A percentile compares a stretch with the other conserved stretches of the same genome.
Conservation (phyloP, 2,797 vertebrate species). For the Petrocephalus schoutedeni region DNA sequence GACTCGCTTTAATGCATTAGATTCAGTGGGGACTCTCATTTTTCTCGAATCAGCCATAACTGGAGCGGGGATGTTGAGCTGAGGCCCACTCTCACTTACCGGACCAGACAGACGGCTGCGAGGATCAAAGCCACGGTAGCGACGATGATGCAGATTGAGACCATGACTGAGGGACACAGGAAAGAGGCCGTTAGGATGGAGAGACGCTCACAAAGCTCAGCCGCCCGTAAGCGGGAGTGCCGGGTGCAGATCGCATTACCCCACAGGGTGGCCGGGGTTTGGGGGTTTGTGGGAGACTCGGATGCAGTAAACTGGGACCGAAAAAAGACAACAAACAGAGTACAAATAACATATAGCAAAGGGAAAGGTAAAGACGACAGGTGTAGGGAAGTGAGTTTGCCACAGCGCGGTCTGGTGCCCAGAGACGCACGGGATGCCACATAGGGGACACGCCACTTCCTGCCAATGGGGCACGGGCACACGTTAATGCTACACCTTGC, state of each 20-base stretch:
- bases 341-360: not conserved
- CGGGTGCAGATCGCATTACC: not conserved
- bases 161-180: slow-evolving; percentile 62
- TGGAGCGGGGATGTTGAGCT: not conserved
- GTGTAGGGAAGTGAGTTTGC: not conserved
- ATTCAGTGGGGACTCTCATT: not conserved
- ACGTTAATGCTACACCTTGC: not conserved
- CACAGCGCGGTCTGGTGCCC: not conserved
- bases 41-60: not conserved
- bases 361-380: not conserved
- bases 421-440: not conserved
- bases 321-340: not conserved
- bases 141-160: slow-evolving; percentile 63
- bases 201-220: not conserved
- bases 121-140: slow-evolving; percentile 65
- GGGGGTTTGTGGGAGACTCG: not conserved
- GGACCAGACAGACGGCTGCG: slow-evolving; percentile 70
- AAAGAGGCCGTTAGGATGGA: not conserved
- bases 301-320: not conserved
- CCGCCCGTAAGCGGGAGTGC: not conserved
- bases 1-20: not conserved
- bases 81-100: slow-evolving; percentile 60
- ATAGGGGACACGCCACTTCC: not conserved
- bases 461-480: not conserved
- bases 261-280: not conserved